Evolutionary conservation across 2,888 invertebrate genomes (phyloP).

Genomic region (Tyria jacobaeae): DNA sequence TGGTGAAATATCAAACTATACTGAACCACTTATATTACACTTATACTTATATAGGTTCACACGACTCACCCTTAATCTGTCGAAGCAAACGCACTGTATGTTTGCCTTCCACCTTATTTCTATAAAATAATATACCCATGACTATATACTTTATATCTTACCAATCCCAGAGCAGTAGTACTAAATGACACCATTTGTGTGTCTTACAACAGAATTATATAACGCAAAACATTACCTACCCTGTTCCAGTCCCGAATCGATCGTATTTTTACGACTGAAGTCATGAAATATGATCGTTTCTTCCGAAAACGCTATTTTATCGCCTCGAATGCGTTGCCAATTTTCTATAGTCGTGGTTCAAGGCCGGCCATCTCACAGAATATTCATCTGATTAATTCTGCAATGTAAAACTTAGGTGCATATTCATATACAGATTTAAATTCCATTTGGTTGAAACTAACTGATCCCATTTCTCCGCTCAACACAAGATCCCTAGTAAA

Average conservation of each 20-base stretch:
- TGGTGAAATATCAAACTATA: too few species aligned
- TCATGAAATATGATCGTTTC: conserved; percentile 50
- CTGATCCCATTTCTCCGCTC: too few species aligned
- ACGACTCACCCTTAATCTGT: too few species aligned
- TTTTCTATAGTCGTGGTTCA: conserved; percentile 60
- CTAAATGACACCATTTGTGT: conserved; percentile 18
- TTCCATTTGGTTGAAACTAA: too few species aligned
- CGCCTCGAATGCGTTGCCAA: conserved; percentile 56
- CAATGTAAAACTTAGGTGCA: conserved; percentile 20
- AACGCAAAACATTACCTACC: conserved; percentile 38
- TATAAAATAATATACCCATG: too few species aligned
- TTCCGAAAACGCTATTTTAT: conserved; percentile 51
- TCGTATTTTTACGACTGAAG: conserved; percentile 41
- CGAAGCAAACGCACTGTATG: too few species aligned
- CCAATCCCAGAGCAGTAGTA: neutral
- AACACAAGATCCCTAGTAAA: too few species aligned
- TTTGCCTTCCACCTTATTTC: too few species aligned
- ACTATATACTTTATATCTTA: too few species aligned
- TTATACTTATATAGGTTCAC: too few species aligned
- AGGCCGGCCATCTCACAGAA: conserved; percentile 58
- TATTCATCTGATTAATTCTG: conserved; percentile 51
- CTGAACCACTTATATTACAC: too few species aligned
- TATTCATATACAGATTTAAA: neutral
- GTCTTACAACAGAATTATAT: conserved; percentile 31
- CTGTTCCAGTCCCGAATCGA: conserved; percentile 39